Percentiles rank a stretch among this genome's conserved stretches.
Evolutionary conservation across 2,888 invertebrate genomes (phyloP).

Genomic region (Cerastoderma edule): DNA sequence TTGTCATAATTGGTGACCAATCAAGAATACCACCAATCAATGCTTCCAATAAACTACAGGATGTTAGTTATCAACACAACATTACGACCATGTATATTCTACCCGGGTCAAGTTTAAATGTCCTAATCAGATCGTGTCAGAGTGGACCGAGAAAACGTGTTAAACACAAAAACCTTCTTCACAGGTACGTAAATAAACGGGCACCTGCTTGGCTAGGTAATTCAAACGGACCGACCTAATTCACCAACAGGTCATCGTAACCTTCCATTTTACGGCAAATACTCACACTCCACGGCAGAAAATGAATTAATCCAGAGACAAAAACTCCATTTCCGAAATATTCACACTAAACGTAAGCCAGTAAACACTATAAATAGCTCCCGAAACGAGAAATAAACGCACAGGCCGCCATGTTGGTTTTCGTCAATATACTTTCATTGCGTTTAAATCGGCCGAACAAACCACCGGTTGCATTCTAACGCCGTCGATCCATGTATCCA

Average conservation of each 20-base stretch:
- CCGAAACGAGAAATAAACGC: conserved; percentile 22
- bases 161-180: conserved; percentile 20
- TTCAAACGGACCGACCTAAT: conserved; percentile 23
- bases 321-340: no score
- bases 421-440: conserved; percentile 44
- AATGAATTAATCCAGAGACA: no score
- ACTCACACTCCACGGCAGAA: no score
- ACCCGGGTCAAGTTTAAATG: conserved; percentile 23
- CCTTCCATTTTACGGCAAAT: neutral
- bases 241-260: conserved; percentile 1
- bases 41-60: no score
- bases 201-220: conserved; percentile 47
- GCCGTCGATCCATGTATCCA: neutral
- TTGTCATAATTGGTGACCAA: no score
- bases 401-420: conserved; percentile 46
- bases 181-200: conserved; percentile 47
- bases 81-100: no score
- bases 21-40: no score
- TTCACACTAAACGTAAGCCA: neutral
- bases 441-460: conserved; percentile 27
- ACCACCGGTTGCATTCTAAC: conserved; percentile 52
- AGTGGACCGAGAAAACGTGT: conserved; percentile 17
- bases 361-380: conserved; percentile 18
- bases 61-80: no score
- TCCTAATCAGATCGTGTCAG: conserved; percentile 8